phyloP scores from a whole-genome alignment of 2,888 invertebrate genomes.

The Diarsia mendica region DNA sequence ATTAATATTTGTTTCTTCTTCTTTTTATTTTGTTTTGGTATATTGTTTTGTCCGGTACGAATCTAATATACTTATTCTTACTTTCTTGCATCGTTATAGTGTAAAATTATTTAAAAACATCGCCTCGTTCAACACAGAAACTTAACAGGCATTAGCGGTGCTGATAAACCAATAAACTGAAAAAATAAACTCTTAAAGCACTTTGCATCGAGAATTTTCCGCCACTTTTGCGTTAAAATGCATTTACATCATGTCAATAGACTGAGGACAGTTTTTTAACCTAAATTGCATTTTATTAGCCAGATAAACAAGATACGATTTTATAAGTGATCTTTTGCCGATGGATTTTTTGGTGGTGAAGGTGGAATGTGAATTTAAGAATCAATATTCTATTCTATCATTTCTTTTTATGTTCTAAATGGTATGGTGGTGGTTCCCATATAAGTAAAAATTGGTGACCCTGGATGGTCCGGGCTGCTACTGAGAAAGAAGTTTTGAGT shows the following conservation, averaged over 20 bases:
- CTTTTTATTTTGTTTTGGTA: no score
- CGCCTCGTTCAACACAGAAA: neutral
- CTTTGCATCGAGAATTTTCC: constrained; percentile 33
- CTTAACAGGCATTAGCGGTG: neutral
- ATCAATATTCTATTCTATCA: no score
- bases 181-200: constrained; percentile 38
- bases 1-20: no score
- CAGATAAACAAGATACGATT: constrained; percentile 30
- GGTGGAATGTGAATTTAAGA: no score
- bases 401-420: no score
- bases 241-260: constrained; percentile 64
- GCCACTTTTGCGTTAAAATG: constrained; percentile 51
- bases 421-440: no score
- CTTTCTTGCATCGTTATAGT: neutral
- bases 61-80: no score
- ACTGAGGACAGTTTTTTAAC: constrained; percentile 41
- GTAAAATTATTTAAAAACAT: neutral
- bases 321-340: constrained; percentile 17
- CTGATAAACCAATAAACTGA: constrained; percentile 24
- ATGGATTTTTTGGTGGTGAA: no score
- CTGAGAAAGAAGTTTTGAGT: no score
- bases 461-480: no score
- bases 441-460: no score
- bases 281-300: constrained; percentile 55
- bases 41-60: no score